Evolutionary conservation across 2,113 vertebrate species (phyloP), one percentile per base, ranked within the genome.

Genomic region (Scopus umbretta): DNA sequence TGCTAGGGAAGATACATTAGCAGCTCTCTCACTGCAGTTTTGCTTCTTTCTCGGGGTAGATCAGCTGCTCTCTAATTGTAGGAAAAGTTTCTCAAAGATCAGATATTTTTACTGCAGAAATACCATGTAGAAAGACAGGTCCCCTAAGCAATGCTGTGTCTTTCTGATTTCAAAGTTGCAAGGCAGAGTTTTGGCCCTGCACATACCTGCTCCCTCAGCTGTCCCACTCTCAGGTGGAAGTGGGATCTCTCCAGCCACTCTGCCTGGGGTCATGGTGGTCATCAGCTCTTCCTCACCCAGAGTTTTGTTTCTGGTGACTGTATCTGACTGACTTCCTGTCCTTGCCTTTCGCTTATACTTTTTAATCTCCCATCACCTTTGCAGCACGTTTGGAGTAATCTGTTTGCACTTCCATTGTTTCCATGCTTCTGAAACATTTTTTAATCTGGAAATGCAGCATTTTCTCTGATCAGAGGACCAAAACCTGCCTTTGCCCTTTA

Each of bases 221-320:
- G 30, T 86, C 47, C 74, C 80, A 52, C 42, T 25, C 43, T 38
- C 36, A 20, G 26, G 22, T 29, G 36, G 45, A 29, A 22, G 27
- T 0, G 0, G 32, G 32, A 43, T 23, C 16, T 76, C 49, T 40
- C 66, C 67, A 73, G 43, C 6, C 52, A 4, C 36, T 40, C 65
- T 27, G 22, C 18, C 38, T 43, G 5, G 27, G 9, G 5, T 36
- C 20, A 19, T 0, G 5, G 45, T 12, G 34, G 22, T 21, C 25
- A 27, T 25, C 56, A 85, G 22, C 16, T 71, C 40, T 27, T 83
- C 34, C 20, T 78, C 50, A 30, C 10, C 17, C 38, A 32, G 36
- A 5, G 5, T 52, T 52, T 74, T 55, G 23, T 40, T 80, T 68
- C 71, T 43, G 38, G 17, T 27, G 55, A 25, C 67, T n/a, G 10